Base-by-base conservation (phyloP, 2,113 vertebrate species). In the Turnix velox region DNA sequence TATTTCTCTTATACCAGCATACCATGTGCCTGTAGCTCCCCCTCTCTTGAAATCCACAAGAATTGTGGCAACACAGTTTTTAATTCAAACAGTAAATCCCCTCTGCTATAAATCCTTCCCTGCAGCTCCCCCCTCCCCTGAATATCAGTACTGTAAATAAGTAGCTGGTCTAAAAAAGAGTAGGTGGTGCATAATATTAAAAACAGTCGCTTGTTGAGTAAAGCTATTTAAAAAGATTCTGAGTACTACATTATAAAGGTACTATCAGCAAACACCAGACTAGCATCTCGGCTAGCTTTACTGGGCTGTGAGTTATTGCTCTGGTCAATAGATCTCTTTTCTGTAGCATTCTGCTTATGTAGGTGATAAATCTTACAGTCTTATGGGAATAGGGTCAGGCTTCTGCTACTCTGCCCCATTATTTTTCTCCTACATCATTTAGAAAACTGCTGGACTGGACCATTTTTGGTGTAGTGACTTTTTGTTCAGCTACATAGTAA, bases 291-390 rank as follows among this genome's bases (percentile, higher is more conserved):
- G 93, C 95, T 84, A 78, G 95, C 84, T 62, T 83, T 95, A 96
- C 94, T 92, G 93, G 94, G 92, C 74, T 88, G 90, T 98, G 97
- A 98, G 90, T 97, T 98, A 98, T 97, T 96, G 96, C 96, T 73
- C 35, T 94, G 95, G 94, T 98, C 96, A 94, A 96, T 95, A 94
- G 95, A 93, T 95, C 96, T 96, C 95, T 97, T 96, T 97, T 96
- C 96, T 95, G 96, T 96, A 96, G 97, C 97, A 94, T 97, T 96
- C 96, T 96, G 95, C 90, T 73, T 93, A 94, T 95, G 96, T 92
- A 96, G 93, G 97, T 98, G 97, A 98, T 98, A 97, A 98, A 98
- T 98, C 98, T 98, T 95, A 95, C 89, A 86, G 94, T 95, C 97
- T 96, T 88, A 67, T 92, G 97, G 97, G 97, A 97, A 97, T 93